Evolutionary conservation across 2,797 vertebrate genomes (phyloP), one percentile per base, ranked within the genome.

Genomic region (Falco peregrinus): DNA sequence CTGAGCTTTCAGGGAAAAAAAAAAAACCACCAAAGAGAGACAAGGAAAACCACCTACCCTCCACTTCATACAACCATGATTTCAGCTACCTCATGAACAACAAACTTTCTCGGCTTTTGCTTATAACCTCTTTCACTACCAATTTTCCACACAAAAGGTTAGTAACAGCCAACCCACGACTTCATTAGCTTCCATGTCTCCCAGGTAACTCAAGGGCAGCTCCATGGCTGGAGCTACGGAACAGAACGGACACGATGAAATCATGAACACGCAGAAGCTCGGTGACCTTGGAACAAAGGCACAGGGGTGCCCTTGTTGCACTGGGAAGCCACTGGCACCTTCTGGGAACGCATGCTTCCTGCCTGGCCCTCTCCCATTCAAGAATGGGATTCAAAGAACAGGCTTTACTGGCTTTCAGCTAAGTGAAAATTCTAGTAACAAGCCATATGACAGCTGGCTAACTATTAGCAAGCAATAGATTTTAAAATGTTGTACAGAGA

Each of bases 11-110:
- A 7, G 21, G 6, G 43, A 39, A 45, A 47, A 31, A 45, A 57
- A 1, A 6, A 39, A 57, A 2, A 6, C 5, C 11, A 37, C 8
- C 5, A 22, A 35, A 41, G 3, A 29, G 4, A 54, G 37, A 3
- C 4, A 60, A 33, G 3, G 41, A 64, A 89, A 64, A 6, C 1
- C 28, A 76, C 9, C 26, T 33, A 39, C 16, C 10, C 6, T 43
- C 21, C 33, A 12, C 41, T 37, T 15, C 35, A 60, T 7, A 53
- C 14, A 63, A 31, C n/a, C 6, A 9, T 18, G 18, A 70, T 53
- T 64, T 75, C 39, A 47, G 35, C 63, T 51, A 18, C 18, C 47
- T 78, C 53, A 39, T 3, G 5, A 86, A 65, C 28, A 12, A 57
- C 45, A 61, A 45, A 43, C 5, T 33, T 53, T n/a, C 28, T 74